Conservation (phyloP, 2,113 vertebrate genomes). For the Phrynosoma platyrhinos region DNA sequence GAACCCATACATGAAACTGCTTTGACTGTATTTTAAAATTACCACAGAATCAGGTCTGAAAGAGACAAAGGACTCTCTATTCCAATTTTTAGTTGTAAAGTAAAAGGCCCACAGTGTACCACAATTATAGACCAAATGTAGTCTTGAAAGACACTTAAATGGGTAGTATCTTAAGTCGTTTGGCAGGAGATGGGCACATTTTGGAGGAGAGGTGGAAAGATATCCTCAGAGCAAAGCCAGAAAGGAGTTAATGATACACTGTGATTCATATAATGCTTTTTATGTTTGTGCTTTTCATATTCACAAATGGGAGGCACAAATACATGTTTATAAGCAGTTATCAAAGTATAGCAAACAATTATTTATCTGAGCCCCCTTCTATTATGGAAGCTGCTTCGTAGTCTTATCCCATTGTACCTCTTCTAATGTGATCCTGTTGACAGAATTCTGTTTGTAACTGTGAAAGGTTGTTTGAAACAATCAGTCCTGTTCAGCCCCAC, state of each 20-base stretch:
- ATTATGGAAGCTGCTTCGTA: background rate
- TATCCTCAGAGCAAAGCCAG: background rate
- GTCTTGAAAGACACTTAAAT: background rate
- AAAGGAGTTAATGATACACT: background rate
- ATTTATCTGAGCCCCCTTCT: background rate
- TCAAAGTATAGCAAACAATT: background rate
- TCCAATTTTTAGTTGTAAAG: background rate
- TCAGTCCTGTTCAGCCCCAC: background rate
- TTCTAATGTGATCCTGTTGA: background rate
- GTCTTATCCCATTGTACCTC: background rate
- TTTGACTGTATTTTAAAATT: background rate
- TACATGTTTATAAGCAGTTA: background rate
- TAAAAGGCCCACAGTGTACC: background rate
- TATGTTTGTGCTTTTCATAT: constrained; percentile 1
- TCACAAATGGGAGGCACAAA: background rate
- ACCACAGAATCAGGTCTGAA: background rate
- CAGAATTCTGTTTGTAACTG: background rate
- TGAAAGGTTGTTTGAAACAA: background rate
- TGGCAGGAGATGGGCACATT: background rate
- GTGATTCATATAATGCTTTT: background rate
- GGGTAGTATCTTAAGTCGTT: background rate
- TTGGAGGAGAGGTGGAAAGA: background rate
- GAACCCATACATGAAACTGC: background rate
- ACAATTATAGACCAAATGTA: background rate
- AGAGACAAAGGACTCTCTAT: background rate